Conservation (phyloP, 2,113 vertebrate species). For the Sinocyclocheilus maitianheensis region DNA sequence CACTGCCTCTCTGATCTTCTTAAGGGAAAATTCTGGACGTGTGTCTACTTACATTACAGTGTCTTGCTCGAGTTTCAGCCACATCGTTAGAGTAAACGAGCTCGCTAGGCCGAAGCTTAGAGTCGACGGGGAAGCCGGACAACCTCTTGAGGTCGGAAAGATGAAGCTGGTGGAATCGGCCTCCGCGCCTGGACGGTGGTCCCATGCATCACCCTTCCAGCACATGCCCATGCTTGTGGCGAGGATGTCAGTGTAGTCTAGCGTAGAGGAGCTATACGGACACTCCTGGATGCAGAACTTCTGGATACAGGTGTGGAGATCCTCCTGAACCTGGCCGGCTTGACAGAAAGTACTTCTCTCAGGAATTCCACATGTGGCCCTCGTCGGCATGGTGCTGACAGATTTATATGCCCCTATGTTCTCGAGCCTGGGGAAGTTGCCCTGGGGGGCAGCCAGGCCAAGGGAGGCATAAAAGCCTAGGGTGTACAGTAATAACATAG, state of each 20-base stretch:
- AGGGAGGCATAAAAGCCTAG: conserved; percentile 69
- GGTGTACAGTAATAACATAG: conserved; percentile 72
- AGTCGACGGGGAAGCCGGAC: conserved; percentile 73
- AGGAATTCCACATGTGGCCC: conserved; percentile 82
- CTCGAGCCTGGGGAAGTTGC: conserved; percentile 88
- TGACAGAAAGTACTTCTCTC: conserved; percentile 83
- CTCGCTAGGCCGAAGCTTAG: conserved; percentile 70
- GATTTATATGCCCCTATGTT: conserved; percentile 89
- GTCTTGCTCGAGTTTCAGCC: conserved; percentile 85
- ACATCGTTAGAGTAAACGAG: conserved; percentile 86
- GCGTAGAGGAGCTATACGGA: conserved; percentile 75
- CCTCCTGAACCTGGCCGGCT: conserved; percentile 64
- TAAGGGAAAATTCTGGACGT: conserved; percentile 47
- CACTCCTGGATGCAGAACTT: conserved; percentile 86
- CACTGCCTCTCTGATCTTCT: conserved; percentile 46
- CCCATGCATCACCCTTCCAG: conserved; percentile 69
- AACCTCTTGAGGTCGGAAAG: conserved; percentile 80
- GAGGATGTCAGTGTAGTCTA: conserved; percentile 73
- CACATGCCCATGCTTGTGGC: conserved; percentile 69
- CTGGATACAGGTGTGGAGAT: conserved; percentile 75
- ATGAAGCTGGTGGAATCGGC: conserved; percentile 75
- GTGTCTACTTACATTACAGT: conserved; percentile 88
- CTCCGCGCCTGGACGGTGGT: conserved; percentile 68
- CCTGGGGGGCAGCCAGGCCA: conserved; percentile 73
- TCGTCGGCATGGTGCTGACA: conserved; percentile 74